Evolutionary conservation across 2,888 invertebrate species (phyloP).

Genomic region (Pheosia gnoma): DNA sequence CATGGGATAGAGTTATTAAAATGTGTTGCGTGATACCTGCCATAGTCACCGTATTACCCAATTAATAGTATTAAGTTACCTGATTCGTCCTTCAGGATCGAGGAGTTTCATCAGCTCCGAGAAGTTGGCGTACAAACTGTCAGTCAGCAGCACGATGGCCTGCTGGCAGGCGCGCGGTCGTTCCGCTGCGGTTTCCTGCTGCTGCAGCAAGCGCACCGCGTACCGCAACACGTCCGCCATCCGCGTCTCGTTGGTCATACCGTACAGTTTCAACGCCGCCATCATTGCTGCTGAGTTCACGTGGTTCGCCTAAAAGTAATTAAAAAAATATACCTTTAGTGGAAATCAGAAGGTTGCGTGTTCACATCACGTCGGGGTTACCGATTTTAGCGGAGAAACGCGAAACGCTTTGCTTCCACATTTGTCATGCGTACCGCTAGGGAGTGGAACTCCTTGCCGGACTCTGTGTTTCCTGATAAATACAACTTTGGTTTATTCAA

Average conservation of each 20-base stretch:
- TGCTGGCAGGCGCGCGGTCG: constrained; percentile 70
- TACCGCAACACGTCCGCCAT: constrained; percentile 59
- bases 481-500: too few relatives aligned
- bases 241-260: constrained; percentile 57
- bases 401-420: too few relatives aligned
- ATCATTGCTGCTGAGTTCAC: constrained; percentile 77
- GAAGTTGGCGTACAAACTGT: constrained; percentile 65
- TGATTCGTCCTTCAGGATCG: constrained; percentile 66
- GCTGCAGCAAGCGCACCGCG: constrained; percentile 57
- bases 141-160: constrained; percentile 73
- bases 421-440: too few relatives aligned
- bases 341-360: too few relatives aligned
- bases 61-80: constrained; percentile 48
- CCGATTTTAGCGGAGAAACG: too few relatives aligned
- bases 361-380: too few relatives aligned
- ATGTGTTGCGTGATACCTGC: too few relatives aligned
- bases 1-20: too few relatives aligned
- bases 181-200: constrained; percentile 42
- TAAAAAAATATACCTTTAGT: too few relatives aligned
- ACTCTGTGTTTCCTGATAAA: too few relatives aligned
- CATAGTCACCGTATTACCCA: too few relatives aligned
- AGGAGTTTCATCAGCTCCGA: constrained; percentile 55
- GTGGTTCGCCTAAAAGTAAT: constrained; percentile 66
- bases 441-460: too few relatives aligned
- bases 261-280: constrained; percentile 56